Evolutionary conservation across 1,140 invertebrate species (phyloP).

Genomic region (Ips nitidus): DNA sequence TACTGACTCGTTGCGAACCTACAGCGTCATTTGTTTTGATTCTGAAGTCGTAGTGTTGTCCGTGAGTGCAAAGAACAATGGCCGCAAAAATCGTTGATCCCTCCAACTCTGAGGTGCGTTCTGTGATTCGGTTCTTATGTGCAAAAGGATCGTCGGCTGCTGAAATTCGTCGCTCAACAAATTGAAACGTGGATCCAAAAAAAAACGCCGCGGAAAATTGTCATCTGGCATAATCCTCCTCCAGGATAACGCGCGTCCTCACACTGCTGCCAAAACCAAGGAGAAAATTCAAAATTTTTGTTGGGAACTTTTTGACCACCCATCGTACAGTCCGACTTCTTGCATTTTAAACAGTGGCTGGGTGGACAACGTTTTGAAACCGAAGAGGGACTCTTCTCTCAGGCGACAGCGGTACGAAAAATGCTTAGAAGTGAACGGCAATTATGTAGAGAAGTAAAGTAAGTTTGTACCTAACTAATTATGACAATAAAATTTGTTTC

Average conservation of each 20-base stretch:
- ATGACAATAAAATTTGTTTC: too few species aligned
- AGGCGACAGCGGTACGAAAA: conserved; percentile 41
- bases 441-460: conserved; percentile 2
- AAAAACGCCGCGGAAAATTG: background rate
- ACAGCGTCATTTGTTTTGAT: conserved; percentile 7
- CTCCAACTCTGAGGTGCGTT: conserved; percentile 6
- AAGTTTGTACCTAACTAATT: too few species aligned
- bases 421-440: conserved; percentile 24
- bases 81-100: conserved; percentile 1
- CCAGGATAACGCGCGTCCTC: background rate
- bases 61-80: conserved; percentile 6
- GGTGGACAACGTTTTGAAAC: conserved; percentile 25
- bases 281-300: conserved; percentile 4
- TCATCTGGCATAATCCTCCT: conserved; percentile 4
- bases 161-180: conserved; percentile 8
- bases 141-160: conserved; percentile 19
- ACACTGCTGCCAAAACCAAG: background rate
- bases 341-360: conserved; percentile 25
- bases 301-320: conserved; percentile 1
- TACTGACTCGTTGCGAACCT: conserved; percentile 2
- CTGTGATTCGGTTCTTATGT: conserved; percentile 7
- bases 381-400: conserved; percentile 51
- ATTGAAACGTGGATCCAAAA: background rate
- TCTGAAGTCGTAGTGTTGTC: conserved; percentile 4
- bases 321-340: conserved; percentile 3